Percentiles rank a stretch among this genome's conserved stretches.
phyloP scores from a whole-genome alignment of 2,888 invertebrate genomes.

The Dyspetes luteomarginatus region DNA sequence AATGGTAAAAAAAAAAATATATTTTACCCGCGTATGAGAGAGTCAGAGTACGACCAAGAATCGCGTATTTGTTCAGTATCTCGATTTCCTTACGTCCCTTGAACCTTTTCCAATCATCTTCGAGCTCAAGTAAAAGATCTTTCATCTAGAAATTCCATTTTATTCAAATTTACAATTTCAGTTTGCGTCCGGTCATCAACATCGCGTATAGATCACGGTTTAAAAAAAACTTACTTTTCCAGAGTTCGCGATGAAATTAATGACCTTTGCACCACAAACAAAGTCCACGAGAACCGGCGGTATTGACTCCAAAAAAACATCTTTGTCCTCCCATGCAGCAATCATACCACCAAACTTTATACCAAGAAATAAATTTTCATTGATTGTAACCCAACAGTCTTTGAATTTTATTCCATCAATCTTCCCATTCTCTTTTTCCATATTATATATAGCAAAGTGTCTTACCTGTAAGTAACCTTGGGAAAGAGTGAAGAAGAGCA shows the following conservation, averaged over 20 bases:
- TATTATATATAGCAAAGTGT: no score
- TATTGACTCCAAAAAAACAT: conserved; percentile 66
- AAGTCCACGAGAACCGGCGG: conserved; percentile 67
- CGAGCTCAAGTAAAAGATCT: conserved; percentile 55
- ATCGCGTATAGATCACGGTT: background rate
- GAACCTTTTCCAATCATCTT: conserved; percentile 64
- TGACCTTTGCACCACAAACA: conserved; percentile 59
- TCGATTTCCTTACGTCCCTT: conserved; percentile 58
- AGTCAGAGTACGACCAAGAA: conserved; percentile 62
- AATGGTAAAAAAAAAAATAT: no score
- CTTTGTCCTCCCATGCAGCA: conserved; percentile 65
- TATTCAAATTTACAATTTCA: background rate
- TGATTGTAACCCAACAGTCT: no score
- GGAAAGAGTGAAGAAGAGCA: conserved; percentile 61
- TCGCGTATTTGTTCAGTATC: conserved; percentile 62
- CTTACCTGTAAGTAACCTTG: conserved; percentile 73
- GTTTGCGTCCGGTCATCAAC: background rate
- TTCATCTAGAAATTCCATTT: conserved; percentile 65
- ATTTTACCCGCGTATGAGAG: conserved; percentile 59
- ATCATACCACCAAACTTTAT: conserved; percentile 70
- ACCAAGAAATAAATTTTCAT: background rate
- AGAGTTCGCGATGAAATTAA: conserved; percentile 64
- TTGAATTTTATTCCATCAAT: background rate
- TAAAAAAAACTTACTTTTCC: conserved; percentile 45
- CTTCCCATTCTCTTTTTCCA: no score